Evolutionary conservation across 2,113 vertebrate species (phyloP).

Genomic region (Pachyramphus minor): DNA sequence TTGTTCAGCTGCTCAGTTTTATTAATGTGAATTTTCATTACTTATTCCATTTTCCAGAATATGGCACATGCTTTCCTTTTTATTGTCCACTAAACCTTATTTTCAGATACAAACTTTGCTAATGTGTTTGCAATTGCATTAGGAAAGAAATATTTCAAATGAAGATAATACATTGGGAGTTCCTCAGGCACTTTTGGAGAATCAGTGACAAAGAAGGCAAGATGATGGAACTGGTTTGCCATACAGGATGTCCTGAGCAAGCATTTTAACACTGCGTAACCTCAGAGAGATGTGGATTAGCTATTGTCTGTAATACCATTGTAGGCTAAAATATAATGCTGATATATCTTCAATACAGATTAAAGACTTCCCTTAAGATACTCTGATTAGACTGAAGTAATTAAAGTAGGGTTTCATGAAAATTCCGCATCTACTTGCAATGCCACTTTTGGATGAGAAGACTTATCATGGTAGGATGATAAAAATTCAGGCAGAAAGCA

Average conservation of each 20-base stretch:
- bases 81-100: neutral
- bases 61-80: neutral
- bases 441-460: neutral
- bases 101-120: conserved; percentile 21
- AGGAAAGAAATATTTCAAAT: conserved; percentile 13
- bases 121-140: conserved; percentile 15
- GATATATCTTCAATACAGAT: neutral
- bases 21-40: conserved; percentile 19
- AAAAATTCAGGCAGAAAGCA: neutral
- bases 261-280: neutral
- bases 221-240: neutral
- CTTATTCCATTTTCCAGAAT: neutral
- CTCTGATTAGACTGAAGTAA: neutral
- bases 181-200: neutral
- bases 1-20: neutral
- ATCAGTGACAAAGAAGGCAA: neutral
- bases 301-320: neutral
- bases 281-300: neutral
- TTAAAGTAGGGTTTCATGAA: neutral
- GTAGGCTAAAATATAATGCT: neutral
- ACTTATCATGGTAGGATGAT: neutral
- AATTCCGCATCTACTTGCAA: neutral
- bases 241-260: neutral
- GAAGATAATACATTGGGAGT: neutral
- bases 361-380: neutral